Percentiles rank a stretch among this genome's conserved stretches.
These are phyloP conservation scores for honey bee (Apis mellifera) DNA, from an alignment of 1,140 invertebrate species.

Conservation along the genomic window DNA sequence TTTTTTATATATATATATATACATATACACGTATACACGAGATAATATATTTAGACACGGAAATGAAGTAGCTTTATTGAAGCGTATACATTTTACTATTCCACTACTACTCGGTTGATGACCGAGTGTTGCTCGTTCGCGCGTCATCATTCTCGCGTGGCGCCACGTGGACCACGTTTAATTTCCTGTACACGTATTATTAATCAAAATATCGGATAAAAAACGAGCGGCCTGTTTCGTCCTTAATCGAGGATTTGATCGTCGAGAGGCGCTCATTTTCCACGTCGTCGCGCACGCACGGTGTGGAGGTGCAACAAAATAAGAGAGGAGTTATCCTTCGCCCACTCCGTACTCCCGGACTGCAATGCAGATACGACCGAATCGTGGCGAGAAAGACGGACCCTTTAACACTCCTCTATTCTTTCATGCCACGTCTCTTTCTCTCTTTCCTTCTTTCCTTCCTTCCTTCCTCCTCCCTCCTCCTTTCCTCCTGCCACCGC, in stretches of 20 bases:
- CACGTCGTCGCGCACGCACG: conserved; percentile 34
- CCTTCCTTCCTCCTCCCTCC: neutral
- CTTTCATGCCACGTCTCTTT: neutral
- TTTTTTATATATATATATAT: no score
- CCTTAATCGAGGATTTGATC: conserved; percentile 43
- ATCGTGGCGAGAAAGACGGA: conserved; percentile 32
- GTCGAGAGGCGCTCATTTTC: conserved; percentile 51
- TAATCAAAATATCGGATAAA: conserved; percentile 50
- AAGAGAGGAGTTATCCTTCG: conserved; percentile 4
- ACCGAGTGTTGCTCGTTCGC: no score
- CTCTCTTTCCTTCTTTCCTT: neutral
- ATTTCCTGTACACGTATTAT: conserved; percentile 46
- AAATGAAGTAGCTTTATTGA: conserved; percentile 44
- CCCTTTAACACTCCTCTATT: conserved; percentile 44
- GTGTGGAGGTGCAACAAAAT: conserved; percentile 45
- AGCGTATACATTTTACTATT: conserved; percentile 12
- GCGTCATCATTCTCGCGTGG: neutral
- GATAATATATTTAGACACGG: conserved; percentile 34
- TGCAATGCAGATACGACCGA: conserved; percentile 45
- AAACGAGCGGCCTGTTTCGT: conserved; percentile 37
- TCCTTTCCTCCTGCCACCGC: conserved; percentile 6
- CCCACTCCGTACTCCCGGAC: neutral
- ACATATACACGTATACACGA: neutral
- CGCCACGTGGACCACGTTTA: conserved; percentile 16
- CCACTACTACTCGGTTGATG: no score